phyloP scores from a whole-genome alignment of 2,888 invertebrate genomes.

The Proisotoma minuta region DNA sequence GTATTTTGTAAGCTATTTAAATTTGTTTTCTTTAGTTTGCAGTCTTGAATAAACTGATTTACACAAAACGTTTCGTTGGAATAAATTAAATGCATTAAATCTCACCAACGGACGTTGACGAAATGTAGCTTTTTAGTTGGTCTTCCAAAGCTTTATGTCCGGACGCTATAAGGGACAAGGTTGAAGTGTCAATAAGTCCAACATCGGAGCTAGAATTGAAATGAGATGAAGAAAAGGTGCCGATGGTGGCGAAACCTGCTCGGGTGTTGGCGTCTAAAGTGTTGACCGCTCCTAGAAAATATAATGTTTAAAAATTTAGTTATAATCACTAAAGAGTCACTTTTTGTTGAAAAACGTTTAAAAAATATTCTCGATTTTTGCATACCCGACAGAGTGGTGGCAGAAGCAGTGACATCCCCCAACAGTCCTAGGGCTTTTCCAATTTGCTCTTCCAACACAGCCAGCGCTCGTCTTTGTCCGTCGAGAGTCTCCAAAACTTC shows the following conservation, averaged over 20 bases:
- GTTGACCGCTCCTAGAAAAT: conserved; percentile 18
- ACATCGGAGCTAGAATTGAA: no score
- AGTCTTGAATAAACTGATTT: no score
- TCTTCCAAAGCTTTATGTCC: no score
- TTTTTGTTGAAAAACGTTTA: background rate
- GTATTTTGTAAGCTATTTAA: no score
- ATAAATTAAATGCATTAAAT: no score
- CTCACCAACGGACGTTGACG: no score
- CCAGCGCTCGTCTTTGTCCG: conserved; percentile 41
- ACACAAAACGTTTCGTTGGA: no score
- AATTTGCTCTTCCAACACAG: conserved; percentile 45
- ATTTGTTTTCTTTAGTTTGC: no score
- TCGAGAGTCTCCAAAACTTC: conserved; percentile 44
- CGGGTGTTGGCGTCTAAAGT: conserved; percentile 26
- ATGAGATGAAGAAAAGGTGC: conserved; percentile 15
- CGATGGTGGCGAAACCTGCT: conserved; percentile 33
- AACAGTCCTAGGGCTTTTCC: conserved; percentile 37
- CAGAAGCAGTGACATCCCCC: conserved; percentile 40
- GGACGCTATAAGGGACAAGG: no score
- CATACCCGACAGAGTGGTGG: conserved; percentile 26
- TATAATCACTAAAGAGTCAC: background rate
- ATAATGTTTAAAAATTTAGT: background rate
- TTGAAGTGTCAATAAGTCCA: no score
- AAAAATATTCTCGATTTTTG: no score
- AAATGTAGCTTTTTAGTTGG: no score